Conservation (phyloP, 2,797 vertebrate genomes). For the Arremon aurantiirostris region DNA sequence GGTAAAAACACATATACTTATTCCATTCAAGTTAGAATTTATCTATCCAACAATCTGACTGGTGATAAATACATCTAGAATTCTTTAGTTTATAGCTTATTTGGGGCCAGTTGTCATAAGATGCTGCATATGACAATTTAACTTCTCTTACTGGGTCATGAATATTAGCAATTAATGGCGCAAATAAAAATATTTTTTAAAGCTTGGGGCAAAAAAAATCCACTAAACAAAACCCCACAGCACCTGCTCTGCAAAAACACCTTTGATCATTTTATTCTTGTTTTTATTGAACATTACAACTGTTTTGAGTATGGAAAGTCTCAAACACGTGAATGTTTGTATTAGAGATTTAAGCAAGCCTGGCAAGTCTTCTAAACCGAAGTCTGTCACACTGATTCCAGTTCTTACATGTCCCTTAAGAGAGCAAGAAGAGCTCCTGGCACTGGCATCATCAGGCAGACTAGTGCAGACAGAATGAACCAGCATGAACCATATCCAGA, state of each 20-base stretch:
- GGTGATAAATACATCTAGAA: neutral
- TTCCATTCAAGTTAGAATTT: neutral
- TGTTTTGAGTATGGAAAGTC: neutral
- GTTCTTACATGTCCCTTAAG: neutral
- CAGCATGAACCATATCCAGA: neutral
- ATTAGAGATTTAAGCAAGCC: neutral
- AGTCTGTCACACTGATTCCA: neutral
- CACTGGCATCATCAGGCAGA: neutral
- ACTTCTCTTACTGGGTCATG: neutral
- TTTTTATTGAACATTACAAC: neutral
- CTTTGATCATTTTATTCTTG: neutral
- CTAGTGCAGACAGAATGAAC: neutral
- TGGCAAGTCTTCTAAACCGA: neutral
- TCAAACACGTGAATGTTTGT: neutral
- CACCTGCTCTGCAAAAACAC: neutral
- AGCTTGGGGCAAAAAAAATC: neutral
- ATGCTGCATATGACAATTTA: neutral
- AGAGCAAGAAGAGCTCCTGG: neutral
- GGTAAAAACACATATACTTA: neutral
- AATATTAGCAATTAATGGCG: neutral
- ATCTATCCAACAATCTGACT: neutral
- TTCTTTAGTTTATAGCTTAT: neutral
- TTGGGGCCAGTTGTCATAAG: neutral
- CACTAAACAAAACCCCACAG: neutral
- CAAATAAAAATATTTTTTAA: neutral